phyloP scores from a whole-genome alignment of 2,888 invertebrate genomes.

The Tortrix viridana region DNA sequence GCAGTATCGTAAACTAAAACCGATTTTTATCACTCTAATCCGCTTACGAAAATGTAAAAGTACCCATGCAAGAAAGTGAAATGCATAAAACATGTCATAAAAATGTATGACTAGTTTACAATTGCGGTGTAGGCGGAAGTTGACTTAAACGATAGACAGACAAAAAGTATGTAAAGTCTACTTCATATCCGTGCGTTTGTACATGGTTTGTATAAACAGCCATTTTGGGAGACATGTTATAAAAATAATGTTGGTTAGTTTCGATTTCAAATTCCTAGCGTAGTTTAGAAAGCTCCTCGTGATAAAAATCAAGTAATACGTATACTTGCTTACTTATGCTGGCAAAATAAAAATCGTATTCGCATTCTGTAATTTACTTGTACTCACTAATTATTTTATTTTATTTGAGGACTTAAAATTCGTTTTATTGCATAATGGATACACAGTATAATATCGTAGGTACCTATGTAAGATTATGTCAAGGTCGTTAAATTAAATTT shows the following conservation, averaged over 20 bases:
- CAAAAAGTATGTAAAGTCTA: conserved; percentile 31
- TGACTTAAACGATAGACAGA: conserved; percentile 34
- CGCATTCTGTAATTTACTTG: no score
- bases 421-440: no score
- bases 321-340: no score
- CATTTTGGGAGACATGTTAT: conserved; percentile 5
- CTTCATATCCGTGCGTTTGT: conserved; percentile 23
- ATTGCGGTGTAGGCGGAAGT: conserved; percentile 39
- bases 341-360: no score
- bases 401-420: no score
- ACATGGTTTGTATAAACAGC: neutral
- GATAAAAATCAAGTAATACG: no score
- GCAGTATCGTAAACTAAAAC: conserved; percentile 9
- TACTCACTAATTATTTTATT: no score
- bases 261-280: neutral
- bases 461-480: no score
- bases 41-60: conserved; percentile 31
- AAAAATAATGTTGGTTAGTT: neutral
- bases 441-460: no score
- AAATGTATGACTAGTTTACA: conserved; percentile 23
- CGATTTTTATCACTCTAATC: conserved; percentile 24
- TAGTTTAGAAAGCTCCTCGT: no score
- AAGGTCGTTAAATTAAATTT: no score
- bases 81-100: conserved; percentile 25
- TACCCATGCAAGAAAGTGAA: conserved; percentile 34